phyloP scores from a whole-genome alignment of 2,888 invertebrate genomes.

The Sturmia bella region DNA sequence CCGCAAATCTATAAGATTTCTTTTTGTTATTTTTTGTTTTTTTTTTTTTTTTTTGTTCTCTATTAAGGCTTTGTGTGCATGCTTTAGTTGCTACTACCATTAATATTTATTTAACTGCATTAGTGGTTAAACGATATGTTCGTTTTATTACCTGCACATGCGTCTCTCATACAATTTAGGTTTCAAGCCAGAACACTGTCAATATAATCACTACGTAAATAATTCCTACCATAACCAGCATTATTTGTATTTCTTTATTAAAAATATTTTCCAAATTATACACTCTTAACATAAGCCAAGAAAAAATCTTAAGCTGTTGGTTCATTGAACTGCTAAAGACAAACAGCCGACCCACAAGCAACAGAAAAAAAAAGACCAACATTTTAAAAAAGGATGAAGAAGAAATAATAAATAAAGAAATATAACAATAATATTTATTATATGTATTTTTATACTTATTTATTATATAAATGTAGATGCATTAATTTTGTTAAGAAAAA shows the following conservation, averaged over 20 bases:
- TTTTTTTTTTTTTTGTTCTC: not conserved
- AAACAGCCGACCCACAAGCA: not conserved
- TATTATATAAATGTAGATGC: conserved; percentile 61
- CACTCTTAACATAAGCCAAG: conserved; percentile 4
- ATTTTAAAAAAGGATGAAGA: conserved; percentile 16
- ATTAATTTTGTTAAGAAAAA: conserved; percentile 67
- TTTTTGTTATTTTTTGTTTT: not conserved
- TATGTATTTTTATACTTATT: conserved; percentile 47
- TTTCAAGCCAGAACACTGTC: no score
- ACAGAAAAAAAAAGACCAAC: no score
- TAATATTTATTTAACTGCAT: not conserved
- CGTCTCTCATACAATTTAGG: no score
- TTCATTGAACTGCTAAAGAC: conserved; percentile 50
- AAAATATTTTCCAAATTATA: not conserved
- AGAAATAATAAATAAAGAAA: conserved; percentile 44
- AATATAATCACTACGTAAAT: no score
- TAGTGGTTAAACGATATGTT: not conserved
- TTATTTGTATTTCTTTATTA: not conserved
- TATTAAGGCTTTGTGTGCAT: not conserved
- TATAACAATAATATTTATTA: conserved; percentile 54
- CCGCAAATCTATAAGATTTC: not conserved
- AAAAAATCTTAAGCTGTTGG: conserved; percentile 20
- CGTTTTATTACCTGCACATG: no score
- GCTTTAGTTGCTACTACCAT: not conserved
- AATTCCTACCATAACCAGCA: not conserved